Evolutionary conservation across 1,140 invertebrate genomes (phyloP), one percentile per base, ranked within the genome.

Genomic region (Adelges cooleyi): DNA sequence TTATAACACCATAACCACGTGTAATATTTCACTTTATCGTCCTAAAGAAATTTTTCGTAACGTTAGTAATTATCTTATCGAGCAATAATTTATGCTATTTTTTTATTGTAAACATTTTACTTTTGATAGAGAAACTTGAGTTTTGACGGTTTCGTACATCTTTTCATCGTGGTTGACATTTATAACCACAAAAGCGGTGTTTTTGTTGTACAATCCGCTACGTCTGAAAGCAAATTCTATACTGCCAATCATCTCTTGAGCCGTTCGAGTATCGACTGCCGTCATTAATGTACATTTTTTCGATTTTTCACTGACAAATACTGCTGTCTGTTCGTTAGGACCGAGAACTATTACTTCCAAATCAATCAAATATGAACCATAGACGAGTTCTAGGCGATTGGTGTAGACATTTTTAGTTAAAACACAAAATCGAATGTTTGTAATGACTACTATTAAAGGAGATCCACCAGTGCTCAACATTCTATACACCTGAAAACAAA

Each of bases 221-320:
- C 13, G n/a, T 48, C 56, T 62, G 2, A 46, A 62, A 29, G 56
- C 22, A 48, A 46, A 62, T 11, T 62, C 56, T 1, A 62, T 40
- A 48, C 56, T 62, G 1, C 56, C 56, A 33, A 62, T 62, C 56
- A 62, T 62, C 20, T 62, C 25, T 20, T 15, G 10, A 11, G 56
- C 56, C 2, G 56, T 46, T 62, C 46, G 42, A 13, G 27, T 36
- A 48, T 62, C 56, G 4, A 48, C 33, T 33, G 56, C 56, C 15
- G 56, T 62, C 18, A 62, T 48, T n/a, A 62, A 46, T 1, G 56
- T 62, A 22, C 38, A 62, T 8, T 62, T 62, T 48, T 62, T 62
- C 10, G 56, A 62, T 62, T 62, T 62, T 48, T 62, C 56, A 22
- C 56, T 62, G 15, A 62, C 23, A 29, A 62, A 62, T 6, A 62